Conservation (phyloP, 2,113 vertebrate genomes). For the Aramus guarauna region DNA sequence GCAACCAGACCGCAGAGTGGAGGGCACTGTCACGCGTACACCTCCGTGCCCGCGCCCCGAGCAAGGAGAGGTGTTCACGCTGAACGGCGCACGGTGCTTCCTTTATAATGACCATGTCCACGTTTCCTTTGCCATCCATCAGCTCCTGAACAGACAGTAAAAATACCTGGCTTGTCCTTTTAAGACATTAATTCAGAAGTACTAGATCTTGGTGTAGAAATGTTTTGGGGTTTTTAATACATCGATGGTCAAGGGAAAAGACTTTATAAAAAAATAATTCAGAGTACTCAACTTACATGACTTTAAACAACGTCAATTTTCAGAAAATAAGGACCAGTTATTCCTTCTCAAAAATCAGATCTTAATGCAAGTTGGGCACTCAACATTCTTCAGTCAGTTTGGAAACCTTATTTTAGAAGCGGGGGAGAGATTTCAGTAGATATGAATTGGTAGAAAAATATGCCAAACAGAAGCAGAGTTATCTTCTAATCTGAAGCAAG, state of each 20-base stretch:
- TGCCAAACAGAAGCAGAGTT: not conserved
- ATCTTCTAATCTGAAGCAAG: not conserved
- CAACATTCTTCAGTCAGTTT: not conserved
- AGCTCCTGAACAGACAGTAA: not conserved
- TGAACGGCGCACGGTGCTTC: not conserved
- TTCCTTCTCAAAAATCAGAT: not conserved
- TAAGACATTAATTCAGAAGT: not conserved
- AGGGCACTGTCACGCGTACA: not conserved
- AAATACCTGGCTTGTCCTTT: not conserved
- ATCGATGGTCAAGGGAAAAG: not conserved
- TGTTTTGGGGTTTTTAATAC: not conserved
- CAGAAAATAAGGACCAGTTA: not conserved
- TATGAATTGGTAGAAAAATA: not conserved
- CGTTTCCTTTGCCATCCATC: not conserved
- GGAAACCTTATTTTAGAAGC: not conserved
- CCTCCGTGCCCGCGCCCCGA: not conserved
- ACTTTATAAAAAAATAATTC: not conserved
- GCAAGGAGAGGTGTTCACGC: not conserved
- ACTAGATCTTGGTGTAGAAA: not conserved
- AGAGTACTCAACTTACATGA: rapidly evolving
- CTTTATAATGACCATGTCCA: not conserved
- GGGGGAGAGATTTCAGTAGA: not conserved
- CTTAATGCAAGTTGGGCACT: not conserved
- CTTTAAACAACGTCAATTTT: not conserved
- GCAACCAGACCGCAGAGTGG: not conserved